Evolutionary conservation across 2,113 vertebrate genomes (phyloP).

Genomic region (Heptranchias perlo): DNA sequence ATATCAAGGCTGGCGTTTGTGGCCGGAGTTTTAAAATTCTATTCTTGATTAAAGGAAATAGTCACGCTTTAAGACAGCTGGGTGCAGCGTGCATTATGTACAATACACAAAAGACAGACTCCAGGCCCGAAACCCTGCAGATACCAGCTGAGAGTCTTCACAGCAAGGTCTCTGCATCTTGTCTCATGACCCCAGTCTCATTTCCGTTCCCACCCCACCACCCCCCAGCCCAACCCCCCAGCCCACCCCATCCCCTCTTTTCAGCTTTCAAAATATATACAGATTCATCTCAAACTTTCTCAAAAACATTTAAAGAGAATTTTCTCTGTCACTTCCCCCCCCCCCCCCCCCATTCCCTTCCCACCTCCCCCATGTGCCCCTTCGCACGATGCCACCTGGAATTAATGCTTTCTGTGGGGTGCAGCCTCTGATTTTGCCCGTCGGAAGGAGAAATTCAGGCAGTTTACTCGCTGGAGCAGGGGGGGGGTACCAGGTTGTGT

Average conservation of each 20-base stretch:
- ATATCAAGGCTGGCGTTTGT: background rate
- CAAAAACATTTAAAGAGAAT: background rate
- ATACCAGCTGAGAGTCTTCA: background rate
- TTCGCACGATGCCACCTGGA: no score
- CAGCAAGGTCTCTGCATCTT: background rate
- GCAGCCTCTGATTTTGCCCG: background rate
- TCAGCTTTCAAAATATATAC: background rate
- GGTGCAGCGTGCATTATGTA: background rate
- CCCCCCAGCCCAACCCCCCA: background rate
- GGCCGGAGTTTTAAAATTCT: background rate
- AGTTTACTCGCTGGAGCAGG: background rate
- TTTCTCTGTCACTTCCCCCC: background rate
- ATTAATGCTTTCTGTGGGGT: background rate
- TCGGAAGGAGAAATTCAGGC: background rate
- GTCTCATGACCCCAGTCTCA: no score
- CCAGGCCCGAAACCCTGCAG: background rate
- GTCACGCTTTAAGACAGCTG: background rate
- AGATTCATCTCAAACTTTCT: background rate
- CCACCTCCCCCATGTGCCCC: background rate
- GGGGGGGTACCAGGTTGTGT: background rate
- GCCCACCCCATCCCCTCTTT: background rate
- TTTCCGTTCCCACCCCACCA: no score
- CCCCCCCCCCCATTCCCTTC: background rate
- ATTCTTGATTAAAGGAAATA: background rate
- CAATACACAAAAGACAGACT: background rate